phyloP scores from a whole-genome alignment of 1,140 invertebrate genomes.

The Linepithema humile region DNA sequence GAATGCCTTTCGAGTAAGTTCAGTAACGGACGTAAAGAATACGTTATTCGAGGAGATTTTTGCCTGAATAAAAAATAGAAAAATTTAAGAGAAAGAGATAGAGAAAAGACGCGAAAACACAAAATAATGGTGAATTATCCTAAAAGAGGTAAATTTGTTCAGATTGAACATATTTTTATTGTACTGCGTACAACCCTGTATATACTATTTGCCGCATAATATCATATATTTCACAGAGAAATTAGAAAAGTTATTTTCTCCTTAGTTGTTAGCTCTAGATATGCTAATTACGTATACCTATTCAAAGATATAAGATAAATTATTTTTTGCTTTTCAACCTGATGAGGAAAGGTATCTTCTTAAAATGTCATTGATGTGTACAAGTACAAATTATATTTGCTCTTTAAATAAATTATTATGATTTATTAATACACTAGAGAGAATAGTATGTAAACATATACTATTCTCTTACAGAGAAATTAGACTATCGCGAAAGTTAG shows the following conservation, averaged over 20 bases:
- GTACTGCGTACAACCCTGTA: background rate
- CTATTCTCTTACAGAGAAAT: no score
- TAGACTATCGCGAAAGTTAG: no score
- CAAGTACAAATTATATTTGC: no score
- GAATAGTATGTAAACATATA: no score
- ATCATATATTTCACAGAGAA: background rate
- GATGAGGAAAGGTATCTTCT: no score
- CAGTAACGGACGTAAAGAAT: background rate
- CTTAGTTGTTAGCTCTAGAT: background rate
- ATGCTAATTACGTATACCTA: no score
- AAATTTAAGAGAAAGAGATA: background rate
- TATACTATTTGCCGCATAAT: constrained; percentile 9
- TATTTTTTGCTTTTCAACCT: no score
- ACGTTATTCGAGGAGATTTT: background rate
- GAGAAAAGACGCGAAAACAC: background rate
- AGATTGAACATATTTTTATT: background rate
- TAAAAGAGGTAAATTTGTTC: background rate
- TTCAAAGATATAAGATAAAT: no score
- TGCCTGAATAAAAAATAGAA: no score
- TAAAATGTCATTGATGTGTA: no score
- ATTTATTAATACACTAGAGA: no score
- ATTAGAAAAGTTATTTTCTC: background rate
- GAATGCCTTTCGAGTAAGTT: background rate
- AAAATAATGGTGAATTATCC: background rate
- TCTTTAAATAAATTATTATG: no score